Evolutionary conservation across 1,140 invertebrate genomes (phyloP), one percentile per base, ranked within the genome.

Genomic region (Drosophila virilis): DNA sequence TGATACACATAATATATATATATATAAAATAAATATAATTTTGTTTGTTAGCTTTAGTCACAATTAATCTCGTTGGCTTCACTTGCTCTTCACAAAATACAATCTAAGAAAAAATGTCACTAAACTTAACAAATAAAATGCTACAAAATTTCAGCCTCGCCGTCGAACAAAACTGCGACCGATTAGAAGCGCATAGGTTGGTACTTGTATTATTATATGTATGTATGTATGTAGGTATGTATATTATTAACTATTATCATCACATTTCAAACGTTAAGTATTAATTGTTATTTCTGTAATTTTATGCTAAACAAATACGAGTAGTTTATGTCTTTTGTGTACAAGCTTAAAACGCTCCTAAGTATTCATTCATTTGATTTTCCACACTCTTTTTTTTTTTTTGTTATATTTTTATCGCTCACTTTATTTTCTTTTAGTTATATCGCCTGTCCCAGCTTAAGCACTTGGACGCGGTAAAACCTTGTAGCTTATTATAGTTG

Each of bases 111-210:
- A 75, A 84, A 84, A 64, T 80, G 84, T 89, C 75, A 75, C 74
- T 84, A 89, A 88, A 90, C 73, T 84, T 84, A 88, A 88, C 84
- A 89, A 89, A 88, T 78, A 88, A 88, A 88, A 88, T 88, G 84
- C 84, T 89, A 90, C 67, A 78, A 88, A 83, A 68, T 46, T 84
- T 88, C 83, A 88, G 83, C 83, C 79, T 85, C 81, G 81, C 78
- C 78, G 52, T 73, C 74, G 65, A 79, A 79, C 65, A 62, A 62
- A 71, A 73, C 62, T 73, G 61, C 75, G 78, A 81, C 59, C 51
- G 54, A 76, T 74, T 81, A 70, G 73, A 80, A 85, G 81, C 81
- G 78, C 66, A 69, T 77, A 74, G 66, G 70, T 85, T 67, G 82
- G 62, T 86, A 10, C 33, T 54, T 54, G 33, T 10, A 74, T 85